phyloP scores from a whole-genome alignment of 2,113 vertebrate genomes.

The Furnarius figulus region DNA sequence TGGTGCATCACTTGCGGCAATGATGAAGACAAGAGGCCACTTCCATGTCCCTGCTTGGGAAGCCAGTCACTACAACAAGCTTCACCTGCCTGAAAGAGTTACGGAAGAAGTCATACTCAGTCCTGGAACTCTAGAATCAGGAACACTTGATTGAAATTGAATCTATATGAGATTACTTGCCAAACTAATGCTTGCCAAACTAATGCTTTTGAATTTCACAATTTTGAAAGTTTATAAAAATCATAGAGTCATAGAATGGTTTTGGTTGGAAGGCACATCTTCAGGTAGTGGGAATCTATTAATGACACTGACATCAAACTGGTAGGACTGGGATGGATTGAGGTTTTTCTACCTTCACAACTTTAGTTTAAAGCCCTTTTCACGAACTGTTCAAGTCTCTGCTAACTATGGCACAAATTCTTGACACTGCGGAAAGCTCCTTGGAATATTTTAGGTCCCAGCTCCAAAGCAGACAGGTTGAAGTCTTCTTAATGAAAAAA shows the following conservation, averaged over 20 bases:
- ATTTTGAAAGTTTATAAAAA: background rate
- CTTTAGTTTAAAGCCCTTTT: background rate
- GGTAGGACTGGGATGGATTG: background rate
- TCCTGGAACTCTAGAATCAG: background rate
- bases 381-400: background rate
- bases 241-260: accelerated
- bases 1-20: background rate
- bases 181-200: background rate
- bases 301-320: background rate
- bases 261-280: background rate
- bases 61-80: background rate
- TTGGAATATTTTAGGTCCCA: background rate
- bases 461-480: background rate
- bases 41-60: background rate
- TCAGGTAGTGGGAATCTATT: background rate
- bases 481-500: background rate
- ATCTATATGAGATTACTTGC: background rate
- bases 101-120: background rate
- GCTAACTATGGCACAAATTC: background rate
- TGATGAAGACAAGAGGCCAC: background rate
- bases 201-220: background rate
- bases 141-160: background rate
- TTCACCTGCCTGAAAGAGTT: background rate
- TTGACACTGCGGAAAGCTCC: background rate
- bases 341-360: background rate